Evolutionary conservation across 2,888 invertebrate species (phyloP).

Genomic region (Disparrhopalites patrizii): DNA sequence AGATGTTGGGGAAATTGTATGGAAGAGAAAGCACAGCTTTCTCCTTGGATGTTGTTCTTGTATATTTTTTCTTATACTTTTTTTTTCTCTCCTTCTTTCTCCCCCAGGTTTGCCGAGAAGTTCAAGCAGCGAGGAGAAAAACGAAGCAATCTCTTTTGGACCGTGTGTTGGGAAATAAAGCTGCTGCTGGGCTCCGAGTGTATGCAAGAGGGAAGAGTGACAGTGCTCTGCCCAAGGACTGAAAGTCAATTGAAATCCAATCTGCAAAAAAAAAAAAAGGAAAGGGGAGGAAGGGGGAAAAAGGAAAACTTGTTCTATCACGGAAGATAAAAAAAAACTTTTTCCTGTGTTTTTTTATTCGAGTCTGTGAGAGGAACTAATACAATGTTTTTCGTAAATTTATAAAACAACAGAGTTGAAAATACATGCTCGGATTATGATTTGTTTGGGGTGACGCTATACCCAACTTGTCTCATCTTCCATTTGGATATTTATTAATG

Average conservation of each 20-base stretch:
- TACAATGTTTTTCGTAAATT: no score
- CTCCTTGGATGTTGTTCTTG: background rate
- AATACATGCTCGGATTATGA: no score
- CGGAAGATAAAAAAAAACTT: no score
- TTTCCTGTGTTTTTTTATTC: no score
- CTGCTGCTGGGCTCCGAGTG: constrained; percentile 58
- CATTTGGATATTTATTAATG: no score
- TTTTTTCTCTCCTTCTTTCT: background rate
- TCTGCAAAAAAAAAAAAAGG: no score
- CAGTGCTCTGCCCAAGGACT: constrained; percentile 80
- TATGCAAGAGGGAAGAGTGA: constrained; percentile 85
- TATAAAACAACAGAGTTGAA: no score
- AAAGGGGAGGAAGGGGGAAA: background rate
- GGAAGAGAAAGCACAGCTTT: background rate
- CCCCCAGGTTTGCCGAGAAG: constrained; percentile 63
- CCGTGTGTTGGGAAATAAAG: constrained; percentile 68
- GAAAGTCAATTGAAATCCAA: constrained; percentile 22
- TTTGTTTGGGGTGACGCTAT: no score
- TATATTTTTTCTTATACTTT: background rate
- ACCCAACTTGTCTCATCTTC: no score
- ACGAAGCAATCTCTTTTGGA: constrained; percentile 80
- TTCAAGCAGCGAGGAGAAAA: constrained; percentile 70
- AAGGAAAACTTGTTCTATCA: no score
- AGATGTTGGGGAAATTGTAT: no score
- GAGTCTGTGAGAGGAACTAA: no score